phyloP scores from a whole-genome alignment of 2,113 vertebrate species.

The Petroica traversi region DNA sequence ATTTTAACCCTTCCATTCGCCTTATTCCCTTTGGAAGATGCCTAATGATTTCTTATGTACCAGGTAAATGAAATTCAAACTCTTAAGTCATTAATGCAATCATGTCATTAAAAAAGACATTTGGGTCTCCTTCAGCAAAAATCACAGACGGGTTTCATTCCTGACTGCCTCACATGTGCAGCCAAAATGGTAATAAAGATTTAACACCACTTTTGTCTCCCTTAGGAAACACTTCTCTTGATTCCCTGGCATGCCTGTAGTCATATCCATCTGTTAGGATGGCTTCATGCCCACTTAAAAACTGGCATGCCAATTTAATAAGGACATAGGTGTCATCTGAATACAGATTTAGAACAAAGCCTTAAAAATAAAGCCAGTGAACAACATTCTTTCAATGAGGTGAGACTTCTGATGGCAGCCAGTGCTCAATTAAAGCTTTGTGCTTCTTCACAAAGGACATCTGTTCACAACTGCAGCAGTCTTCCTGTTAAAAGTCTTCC shows the following conservation, averaged over 20 bases:
- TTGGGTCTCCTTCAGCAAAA: constrained; percentile 44
- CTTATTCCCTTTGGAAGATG: neutral
- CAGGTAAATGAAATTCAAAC: neutral
- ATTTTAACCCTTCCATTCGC: neutral
- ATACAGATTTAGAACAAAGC: constrained; percentile 22
- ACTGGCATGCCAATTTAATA: neutral
- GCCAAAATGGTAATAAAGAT: constrained; percentile 58
- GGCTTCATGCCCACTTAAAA: constrained; percentile 41
- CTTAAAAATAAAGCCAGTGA: constrained; percentile 20
- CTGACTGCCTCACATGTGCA: neutral
- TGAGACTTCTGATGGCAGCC: neutral
- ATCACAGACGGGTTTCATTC: constrained; percentile 3
- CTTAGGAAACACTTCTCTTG: constrained; percentile 31
- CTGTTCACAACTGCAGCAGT: neutral
- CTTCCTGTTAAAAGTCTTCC: neutral
- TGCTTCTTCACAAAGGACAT: neutral
- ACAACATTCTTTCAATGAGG: neutral
- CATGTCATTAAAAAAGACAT: constrained; percentile 30
- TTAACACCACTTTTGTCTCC: constrained; percentile 47
- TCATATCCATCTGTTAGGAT: constrained; percentile 55
- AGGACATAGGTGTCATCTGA: constrained; percentile 57
- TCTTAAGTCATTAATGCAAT: constrained; percentile 15
- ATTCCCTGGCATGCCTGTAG: constrained; percentile 29
- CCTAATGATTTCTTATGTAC: neutral
- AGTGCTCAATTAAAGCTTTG: neutral